Base-by-base conservation (phyloP, 2,113 vertebrate genomes). In the Siphamia tubifer region DNA sequence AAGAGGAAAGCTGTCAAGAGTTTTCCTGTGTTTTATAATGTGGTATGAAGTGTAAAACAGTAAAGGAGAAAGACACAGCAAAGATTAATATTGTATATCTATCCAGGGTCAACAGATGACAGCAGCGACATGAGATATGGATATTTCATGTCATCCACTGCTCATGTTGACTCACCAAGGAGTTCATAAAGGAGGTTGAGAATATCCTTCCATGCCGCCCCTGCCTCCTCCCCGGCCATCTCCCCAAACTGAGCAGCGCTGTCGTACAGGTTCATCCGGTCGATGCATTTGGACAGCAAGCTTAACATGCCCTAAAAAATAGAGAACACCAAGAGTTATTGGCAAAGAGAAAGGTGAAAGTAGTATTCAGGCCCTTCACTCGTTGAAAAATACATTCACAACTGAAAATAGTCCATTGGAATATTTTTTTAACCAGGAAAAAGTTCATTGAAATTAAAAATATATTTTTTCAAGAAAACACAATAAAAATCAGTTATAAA, bases 131-230 rank as follows among this genome's bases (percentile, higher is more conserved):
- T 45, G 60, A 9, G 19, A 70, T 58, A 43, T 69, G 66, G 57
- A 64, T 48, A 51, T 70, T 77, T 72, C 16, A 17, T 34, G 30
- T 24, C 9, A 70, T 75, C 42, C 40, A 60, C 71, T 45, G 40
- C 54, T 79, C 23, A 19, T 17, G 32, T 3, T 3, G 1, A 40
- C 90, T 92, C 85, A 98, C 97, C 96, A 68, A 99, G 78, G 17
- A 99, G 89, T 85, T 96, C 93, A 68, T 99, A 99, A 31, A 99
- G 94, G 10, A 98, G 95, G 90, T 96, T 97, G 65, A 98, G 90
- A 36, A 97, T 96, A 89, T 97, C 94, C 83, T 99, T 99, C 96
- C 96, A 96, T 3, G 95, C 92, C 15, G 90, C 87, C 11, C 94
- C 92, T 1, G 92, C 93, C 70, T 95, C 94, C 80, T 97, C 96